Evolutionary conservation across 2,797 vertebrate genomes (phyloP).

Genomic region (Euphonia xanthogaster): DNA sequence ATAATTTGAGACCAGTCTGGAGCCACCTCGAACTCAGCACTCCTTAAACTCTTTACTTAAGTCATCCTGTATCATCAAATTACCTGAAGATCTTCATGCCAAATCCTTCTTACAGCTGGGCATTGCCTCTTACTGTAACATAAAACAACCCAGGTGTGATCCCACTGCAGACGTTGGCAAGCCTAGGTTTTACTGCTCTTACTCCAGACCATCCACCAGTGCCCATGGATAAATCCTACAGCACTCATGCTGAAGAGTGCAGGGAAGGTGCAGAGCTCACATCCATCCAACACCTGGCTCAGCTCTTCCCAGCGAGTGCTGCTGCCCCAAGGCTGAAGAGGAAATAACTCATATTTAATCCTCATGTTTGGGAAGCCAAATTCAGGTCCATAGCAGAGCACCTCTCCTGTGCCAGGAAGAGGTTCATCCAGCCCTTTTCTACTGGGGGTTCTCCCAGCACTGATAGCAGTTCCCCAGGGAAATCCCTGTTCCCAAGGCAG

Average conservation of each 20-base stretch:
- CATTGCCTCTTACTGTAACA: not conserved
- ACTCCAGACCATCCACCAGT: rapidly evolving
- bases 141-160: rapidly evolving
- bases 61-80: not conserved
- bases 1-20: not conserved
- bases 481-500: rapidly evolving
- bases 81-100: not conserved
- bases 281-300: not conserved
- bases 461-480: not conserved
- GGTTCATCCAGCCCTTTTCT: not conserved
- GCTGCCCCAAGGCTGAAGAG: not conserved
- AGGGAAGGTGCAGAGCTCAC: not conserved
- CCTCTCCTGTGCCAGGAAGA: rapidly evolving
- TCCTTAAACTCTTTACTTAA: not conserved
- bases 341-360: not conserved
- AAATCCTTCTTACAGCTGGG: not conserved
- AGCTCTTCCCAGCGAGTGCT: not conserved
- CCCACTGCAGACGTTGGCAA: not conserved
- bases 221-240: rapidly evolving
- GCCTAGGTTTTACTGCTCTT: not conserved
- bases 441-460: rapidly evolving
- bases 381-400: not conserved
- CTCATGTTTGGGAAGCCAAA: not conserved
- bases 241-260: not conserved
- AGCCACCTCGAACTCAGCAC: not conserved